Percentiles rank a stretch among this genome's conserved stretches.
Evolutionary conservation across 2,888 invertebrate genomes (phyloP).

Genomic region (Eilema sororculum): DNA sequence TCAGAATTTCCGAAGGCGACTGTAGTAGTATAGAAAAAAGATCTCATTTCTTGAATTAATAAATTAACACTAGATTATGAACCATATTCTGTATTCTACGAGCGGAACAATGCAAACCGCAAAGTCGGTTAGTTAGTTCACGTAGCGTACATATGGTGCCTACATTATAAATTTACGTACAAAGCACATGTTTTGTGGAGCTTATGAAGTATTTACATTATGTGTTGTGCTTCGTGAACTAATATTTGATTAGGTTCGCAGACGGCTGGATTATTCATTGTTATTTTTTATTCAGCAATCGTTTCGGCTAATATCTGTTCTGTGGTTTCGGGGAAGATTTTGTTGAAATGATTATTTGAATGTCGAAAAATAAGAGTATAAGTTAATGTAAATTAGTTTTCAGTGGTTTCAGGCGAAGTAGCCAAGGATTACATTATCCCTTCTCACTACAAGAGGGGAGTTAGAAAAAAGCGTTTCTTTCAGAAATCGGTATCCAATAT

Average conservation of each 20-base stretch:
- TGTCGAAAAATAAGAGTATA: too few species aligned
- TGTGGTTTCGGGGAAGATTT: too few species aligned
- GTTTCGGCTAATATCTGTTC: too few species aligned
- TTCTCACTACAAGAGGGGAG: too few species aligned
- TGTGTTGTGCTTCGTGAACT: slow-evolving; percentile 35
- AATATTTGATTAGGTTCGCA: slow-evolving; percentile 44
- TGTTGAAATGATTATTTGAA: neutral
- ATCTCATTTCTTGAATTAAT: neutral
- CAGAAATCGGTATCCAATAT: too few species aligned
- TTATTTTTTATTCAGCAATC: neutral
- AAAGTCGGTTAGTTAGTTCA: slow-evolving; percentile 17
- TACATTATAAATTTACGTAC: slow-evolving; percentile 36
- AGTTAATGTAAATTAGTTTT: neutral
- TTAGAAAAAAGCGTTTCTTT: too few species aligned
- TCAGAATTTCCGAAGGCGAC: too few species aligned
- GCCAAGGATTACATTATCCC: too few species aligned
- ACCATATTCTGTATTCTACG: neutral
- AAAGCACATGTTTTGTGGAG: slow-evolving; percentile 29
- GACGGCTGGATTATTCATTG: slow-evolving; percentile 27
- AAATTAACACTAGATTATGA: too few species aligned
- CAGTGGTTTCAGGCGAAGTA: too few species aligned
- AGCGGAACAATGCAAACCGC: slow-evolving; percentile 16
- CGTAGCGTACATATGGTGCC: slow-evolving; percentile 26
- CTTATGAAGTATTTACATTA: slow-evolving; percentile 32
- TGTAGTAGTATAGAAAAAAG: too few species aligned